phyloP scores from a whole-genome alignment of 2,888 invertebrate genomes.

The Neria commutata region DNA sequence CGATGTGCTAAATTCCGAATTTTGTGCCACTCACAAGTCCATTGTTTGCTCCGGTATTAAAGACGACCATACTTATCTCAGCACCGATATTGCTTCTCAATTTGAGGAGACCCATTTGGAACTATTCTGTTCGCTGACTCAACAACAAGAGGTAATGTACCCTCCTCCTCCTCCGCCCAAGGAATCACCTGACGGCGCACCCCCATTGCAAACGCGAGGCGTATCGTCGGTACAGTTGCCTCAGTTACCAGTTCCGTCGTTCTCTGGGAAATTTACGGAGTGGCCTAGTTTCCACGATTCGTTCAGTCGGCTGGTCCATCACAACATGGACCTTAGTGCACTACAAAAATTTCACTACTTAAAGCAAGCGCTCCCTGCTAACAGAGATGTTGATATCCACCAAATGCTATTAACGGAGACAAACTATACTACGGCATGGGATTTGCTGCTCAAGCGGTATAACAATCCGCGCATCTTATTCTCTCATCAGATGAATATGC shows the following conservation, averaged over 20 bases:
- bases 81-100: not conserved
- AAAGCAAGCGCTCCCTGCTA: slow-evolving; percentile 12
- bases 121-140: not conserved
- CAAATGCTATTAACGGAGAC: slow-evolving; percentile 13
- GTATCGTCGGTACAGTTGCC: slow-evolving; percentile 8
- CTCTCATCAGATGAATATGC: slow-evolving; percentile 14
- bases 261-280: slow-evolving; percentile 22
- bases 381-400: slow-evolving; percentile 14
- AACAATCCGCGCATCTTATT: slow-evolving; percentile 11
- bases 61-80: not conserved
- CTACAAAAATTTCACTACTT: slow-evolving; percentile 25
- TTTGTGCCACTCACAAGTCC: not conserved
- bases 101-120: slow-evolving; percentile 14
- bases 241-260: slow-evolving; percentile 11
- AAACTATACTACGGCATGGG: slow-evolving; percentile 18
- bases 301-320: slow-evolving; percentile 4
- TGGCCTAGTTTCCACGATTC: slow-evolving; percentile 7
- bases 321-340: slow-evolving; percentile 9
- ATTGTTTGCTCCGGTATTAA: slow-evolving; percentile 7
- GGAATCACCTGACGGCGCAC: too few species aligned
- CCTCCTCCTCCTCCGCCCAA: not conserved
- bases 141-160: not conserved
- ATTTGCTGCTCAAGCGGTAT: slow-evolving; percentile 11
- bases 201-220: not conserved
- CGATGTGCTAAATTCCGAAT: not conserved